Evolutionary conservation across 2,888 invertebrate species (phyloP).

Genomic region (Hoplodrina ambigua): DNA sequence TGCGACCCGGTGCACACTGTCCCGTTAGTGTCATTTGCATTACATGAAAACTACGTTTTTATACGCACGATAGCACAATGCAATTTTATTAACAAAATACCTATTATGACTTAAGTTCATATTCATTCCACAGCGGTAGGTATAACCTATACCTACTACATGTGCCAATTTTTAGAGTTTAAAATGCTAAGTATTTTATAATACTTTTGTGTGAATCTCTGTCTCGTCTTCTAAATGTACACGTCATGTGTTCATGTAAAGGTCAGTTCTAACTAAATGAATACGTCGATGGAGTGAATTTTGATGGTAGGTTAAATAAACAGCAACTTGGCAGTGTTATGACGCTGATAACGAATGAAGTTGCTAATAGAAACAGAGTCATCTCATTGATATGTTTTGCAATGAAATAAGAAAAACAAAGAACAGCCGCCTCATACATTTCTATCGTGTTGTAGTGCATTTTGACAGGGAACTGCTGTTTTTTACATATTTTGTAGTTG

Average conservation of each 20-base stretch:
- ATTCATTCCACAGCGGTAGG: too few relatives aligned
- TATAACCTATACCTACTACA: background rate
- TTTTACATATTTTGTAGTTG: too few relatives aligned
- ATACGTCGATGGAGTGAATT: background rate
- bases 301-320: background rate
- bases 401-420: too few relatives aligned
- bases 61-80: slow-evolving; percentile 3
- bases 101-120: background rate
- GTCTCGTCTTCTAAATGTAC: background rate
- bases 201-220: background rate
- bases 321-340: background rate
- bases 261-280: slow-evolving; percentile 3
- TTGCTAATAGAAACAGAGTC: background rate
- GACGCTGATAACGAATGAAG: background rate
- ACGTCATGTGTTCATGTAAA: background rate
- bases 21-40: background rate
- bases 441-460: too few relatives aligned
- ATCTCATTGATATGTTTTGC: too few relatives aligned
- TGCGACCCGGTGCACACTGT: background rate
- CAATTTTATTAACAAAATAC: background rate
- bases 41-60: background rate
- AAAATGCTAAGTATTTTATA: background rate
- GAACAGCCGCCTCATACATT: too few relatives aligned
- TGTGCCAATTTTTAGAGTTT: background rate
- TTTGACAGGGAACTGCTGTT: too few relatives aligned